Conservation (phyloP, 1,140 invertebrate species). For the Spodoptera frugiperda region DNA sequence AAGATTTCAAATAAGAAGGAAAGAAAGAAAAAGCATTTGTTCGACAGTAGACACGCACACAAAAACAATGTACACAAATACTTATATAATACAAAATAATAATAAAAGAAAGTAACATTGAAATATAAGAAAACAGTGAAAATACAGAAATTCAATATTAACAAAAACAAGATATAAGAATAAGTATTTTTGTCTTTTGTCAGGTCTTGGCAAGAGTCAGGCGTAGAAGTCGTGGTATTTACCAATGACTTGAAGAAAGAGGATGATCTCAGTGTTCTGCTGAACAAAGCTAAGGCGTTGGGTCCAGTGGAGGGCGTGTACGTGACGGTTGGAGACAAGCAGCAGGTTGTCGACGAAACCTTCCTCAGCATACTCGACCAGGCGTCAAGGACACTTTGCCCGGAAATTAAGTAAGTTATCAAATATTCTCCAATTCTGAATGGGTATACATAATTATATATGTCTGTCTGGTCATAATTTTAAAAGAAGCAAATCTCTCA, state of each 20-base stretch:
- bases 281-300: background rate
- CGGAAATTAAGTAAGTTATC: slow-evolving; percentile 40
- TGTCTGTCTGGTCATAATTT: too few relatives aligned
- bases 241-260: slow-evolving; percentile 1
- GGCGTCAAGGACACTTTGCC: slow-evolving; percentile 26
- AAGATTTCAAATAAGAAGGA: too few relatives aligned
- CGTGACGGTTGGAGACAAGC: background rate
- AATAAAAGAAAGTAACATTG: too few relatives aligned
- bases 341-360: background rate
- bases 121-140: too few relatives aligned
- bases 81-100: too few relatives aligned
- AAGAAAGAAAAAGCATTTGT: too few relatives aligned
- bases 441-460: too few relatives aligned
- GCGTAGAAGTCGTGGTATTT: background rate
- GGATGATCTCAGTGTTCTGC: background rate
- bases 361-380: slow-evolving; percentile 23
- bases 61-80: too few relatives aligned
- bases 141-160: too few relatives aligned
- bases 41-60: too few relatives aligned
- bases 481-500: background rate
- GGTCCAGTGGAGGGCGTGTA: slow-evolving; percentile 13
- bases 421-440: background rate
- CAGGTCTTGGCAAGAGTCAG: slow-evolving; percentile 7
- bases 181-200: background rate
- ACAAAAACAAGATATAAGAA: too few relatives aligned